Percentiles rank a stretch among this genome's conserved stretches.
These are phyloP conservation scores for Rhinichthys osculus DNA, from an alignment of 2,797 vertebrate species.

Conservation along the genomic window DNA sequence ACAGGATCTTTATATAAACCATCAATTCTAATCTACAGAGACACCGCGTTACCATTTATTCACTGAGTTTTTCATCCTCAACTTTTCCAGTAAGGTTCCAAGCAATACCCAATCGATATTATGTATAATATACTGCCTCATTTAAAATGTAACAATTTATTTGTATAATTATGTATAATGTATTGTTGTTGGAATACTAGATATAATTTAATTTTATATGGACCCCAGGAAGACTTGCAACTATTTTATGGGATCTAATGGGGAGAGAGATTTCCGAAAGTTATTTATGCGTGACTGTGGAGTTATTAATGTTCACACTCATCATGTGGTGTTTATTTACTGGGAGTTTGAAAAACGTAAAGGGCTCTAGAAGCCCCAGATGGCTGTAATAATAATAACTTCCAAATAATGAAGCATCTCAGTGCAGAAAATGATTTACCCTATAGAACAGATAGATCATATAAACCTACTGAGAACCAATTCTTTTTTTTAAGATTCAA, in stretches of 20 bases:
- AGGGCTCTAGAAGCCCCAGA: not conserved
- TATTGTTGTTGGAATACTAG: not conserved
- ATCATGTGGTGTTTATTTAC: not conserved
- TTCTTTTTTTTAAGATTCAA: no score
- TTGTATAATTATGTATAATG: not conserved
- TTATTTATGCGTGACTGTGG: not conserved
- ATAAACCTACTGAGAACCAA: not conserved
- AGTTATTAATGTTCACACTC: not conserved
- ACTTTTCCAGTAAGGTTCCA: not conserved
- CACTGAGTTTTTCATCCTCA: not conserved
- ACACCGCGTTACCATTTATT: not conserved
- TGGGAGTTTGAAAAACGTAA: not conserved
- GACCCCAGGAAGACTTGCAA: not conserved
- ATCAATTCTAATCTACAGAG: not conserved
- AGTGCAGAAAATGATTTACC: not conserved
- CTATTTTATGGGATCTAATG: not conserved
- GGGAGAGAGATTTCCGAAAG: no score
- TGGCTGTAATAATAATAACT: not conserved
- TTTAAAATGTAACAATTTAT: not conserved
- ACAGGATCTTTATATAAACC: not conserved
- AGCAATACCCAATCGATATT: not conserved
- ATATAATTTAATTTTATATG: not conserved
- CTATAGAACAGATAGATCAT: not conserved
- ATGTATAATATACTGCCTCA: not conserved
- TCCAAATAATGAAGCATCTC: not conserved